phyloP scores from a whole-genome alignment of 2,113 vertebrate genomes.

The Emydura subglobosa region DNA sequence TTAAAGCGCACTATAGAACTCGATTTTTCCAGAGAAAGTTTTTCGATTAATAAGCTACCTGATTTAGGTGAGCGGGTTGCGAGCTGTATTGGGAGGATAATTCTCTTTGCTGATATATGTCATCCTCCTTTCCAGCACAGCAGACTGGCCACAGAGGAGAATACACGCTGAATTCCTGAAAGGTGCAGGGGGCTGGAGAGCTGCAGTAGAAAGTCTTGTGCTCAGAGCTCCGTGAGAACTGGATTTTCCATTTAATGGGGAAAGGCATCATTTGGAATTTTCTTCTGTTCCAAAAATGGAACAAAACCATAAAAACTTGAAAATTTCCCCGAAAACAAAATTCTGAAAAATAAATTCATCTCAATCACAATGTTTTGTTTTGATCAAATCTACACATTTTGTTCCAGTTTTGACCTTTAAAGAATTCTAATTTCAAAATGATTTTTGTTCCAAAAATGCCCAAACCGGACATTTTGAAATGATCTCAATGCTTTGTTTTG shows the following conservation, averaged over 20 bases:
- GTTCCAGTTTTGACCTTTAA: neutral
- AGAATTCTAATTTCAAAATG: neutral
- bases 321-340: neutral
- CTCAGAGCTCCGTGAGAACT: neutral
- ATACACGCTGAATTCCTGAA: neutral
- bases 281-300: neutral
- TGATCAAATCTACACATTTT: neutral
- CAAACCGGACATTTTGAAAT: neutral
- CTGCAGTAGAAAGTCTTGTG: neutral
- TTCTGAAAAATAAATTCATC: neutral
- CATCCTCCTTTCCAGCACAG: neutral
- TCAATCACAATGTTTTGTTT: too few relatives aligned
- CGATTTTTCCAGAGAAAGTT: neutral
- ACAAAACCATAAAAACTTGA: neutral
- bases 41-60: neutral
- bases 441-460: neutral
- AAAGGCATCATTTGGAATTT: neutral
- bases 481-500: neutral
- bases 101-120: neutral
- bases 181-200: neutral
- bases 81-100: neutral
- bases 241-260: neutral
- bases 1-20: neutral
- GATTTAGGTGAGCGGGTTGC: rapidly evolving
- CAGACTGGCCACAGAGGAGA: neutral